Conservation (phyloP, 2,888 invertebrate genomes). For the Dimorphilus gyrociliatus region DNA sequence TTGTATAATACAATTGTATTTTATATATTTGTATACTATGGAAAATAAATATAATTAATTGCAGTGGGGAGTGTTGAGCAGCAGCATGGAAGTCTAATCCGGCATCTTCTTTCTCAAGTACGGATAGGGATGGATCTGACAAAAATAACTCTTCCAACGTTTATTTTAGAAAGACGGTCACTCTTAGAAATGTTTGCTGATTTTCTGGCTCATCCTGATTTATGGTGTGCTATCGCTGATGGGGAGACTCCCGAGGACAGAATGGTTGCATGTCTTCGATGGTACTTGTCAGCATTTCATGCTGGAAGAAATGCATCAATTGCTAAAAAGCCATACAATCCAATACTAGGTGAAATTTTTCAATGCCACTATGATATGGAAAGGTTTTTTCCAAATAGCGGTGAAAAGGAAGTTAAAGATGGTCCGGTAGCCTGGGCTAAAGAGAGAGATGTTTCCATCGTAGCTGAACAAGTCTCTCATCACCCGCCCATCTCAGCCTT, state of each 20-base stretch:
- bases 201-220: conserved; percentile 96
- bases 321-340: conserved; percentile 97
- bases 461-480: conserved; percentile 97
- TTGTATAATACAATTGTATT: too few species aligned
- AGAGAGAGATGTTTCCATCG: conserved; percentile 70
- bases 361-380: conserved; percentile 41
- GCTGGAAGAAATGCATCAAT: conserved; percentile 91
- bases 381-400: too few species aligned
- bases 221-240: conserved; percentile 72
- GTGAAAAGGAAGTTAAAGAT: conserved; percentile 41
- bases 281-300: conserved; percentile 97
- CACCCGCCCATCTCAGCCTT: conserved; percentile 98
- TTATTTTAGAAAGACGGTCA: conserved; percentile 89
- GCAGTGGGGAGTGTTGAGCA: conserved; percentile 72
- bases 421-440: conserved; percentile 83
- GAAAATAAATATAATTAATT: too few species aligned
- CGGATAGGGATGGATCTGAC: conserved; percentile 99
- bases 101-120: conserved; percentile 80
- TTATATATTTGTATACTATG: too few species aligned
- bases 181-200: conserved; percentile 99
- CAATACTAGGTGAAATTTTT: conserved; percentile 89
- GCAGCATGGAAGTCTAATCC: conserved; percentile 90
- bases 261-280: conserved; percentile 81
- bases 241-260: conserved; percentile 66
- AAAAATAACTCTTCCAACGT: conserved; percentile 93